A percentile compares a stretch with the other conserved stretches of the same genome.
Evolutionary conservation across 2,888 invertebrate species (phyloP).

Genomic region (Thera obeliscata): DNA sequence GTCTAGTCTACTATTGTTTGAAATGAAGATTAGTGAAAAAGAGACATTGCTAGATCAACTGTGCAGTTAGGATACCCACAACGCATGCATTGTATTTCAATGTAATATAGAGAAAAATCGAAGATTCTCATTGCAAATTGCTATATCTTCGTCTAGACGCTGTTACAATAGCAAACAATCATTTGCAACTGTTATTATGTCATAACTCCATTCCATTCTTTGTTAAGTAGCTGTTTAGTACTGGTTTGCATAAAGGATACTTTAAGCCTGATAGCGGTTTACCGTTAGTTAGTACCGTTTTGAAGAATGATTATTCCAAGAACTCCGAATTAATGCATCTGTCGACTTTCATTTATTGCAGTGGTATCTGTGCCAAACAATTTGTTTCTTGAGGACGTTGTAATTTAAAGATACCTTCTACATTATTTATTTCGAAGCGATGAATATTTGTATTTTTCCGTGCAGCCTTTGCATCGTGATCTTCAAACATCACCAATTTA

Average conservation of each 20-base stretch:
- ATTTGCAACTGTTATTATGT: background rate
- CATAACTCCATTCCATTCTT: background rate
- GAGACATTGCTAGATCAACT: background rate
- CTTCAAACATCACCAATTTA: background rate
- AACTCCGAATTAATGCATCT: constrained; percentile 3
- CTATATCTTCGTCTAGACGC: too few relatives aligned
- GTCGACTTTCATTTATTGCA: constrained; percentile 5
- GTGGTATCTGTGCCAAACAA: background rate
- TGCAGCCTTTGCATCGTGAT: background rate
- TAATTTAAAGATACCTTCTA: too few relatives aligned
- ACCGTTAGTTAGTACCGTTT: constrained; percentile 10
- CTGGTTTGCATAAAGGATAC: background rate
- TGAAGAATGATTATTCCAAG: constrained; percentile 1
- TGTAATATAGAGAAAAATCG: background rate
- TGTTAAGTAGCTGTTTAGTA: background rate
- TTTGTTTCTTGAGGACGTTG: too few relatives aligned
- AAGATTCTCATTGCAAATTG: background rate
- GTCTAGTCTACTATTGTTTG: background rate
- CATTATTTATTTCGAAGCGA: too few relatives aligned
- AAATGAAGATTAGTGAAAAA: background rate
- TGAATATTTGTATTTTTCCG: background rate
- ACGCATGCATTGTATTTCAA: background rate
- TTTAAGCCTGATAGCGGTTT: background rate
- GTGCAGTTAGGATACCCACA: background rate
- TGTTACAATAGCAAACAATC: background rate